Percentiles rank a stretch among this genome's conserved stretches.
Evolutionary conservation across 2,113 vertebrate species (phyloP).

Genomic region (Thamnophis sirtalis): DNA sequence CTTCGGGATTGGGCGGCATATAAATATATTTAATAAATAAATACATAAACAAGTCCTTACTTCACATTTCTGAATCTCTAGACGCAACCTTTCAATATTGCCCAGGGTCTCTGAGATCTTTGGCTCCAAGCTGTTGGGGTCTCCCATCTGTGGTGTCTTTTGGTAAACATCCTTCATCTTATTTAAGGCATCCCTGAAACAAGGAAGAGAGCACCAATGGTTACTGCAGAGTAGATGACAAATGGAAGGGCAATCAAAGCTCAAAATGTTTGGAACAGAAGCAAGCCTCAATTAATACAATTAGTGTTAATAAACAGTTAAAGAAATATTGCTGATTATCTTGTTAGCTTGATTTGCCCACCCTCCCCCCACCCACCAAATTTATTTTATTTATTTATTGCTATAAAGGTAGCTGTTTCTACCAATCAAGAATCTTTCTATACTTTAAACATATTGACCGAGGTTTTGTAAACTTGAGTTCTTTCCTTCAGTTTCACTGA

Average conservation of each 20-base stretch:
- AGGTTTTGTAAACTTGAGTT: not conserved
- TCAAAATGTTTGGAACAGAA: not conserved
- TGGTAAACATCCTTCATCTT: slow-evolving; percentile 93
- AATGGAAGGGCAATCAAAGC: not conserved
- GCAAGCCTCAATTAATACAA: not conserved
- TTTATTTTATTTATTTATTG: not conserved
- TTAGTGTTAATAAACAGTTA: not conserved
- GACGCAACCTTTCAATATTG: slow-evolving; percentile 79
- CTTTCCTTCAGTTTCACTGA: not conserved
- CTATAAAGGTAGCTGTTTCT: not conserved
- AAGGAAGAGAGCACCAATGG: not conserved
- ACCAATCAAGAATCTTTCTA: not conserved
- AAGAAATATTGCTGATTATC: not conserved
- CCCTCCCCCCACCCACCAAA: not conserved
- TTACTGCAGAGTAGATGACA: not conserved
- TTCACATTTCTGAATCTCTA: slow-evolving; percentile 84
- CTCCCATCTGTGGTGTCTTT: slow-evolving; percentile 89
- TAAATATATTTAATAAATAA: too few relatives aligned
- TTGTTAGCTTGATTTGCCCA: not conserved
- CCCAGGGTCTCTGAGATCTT: slow-evolving; percentile 80
- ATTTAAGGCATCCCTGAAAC: slow-evolving; percentile 79
- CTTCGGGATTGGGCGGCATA: too few relatives aligned
- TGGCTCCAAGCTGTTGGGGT: slow-evolving; percentile 81
- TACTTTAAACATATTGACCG: not conserved
- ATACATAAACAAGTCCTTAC: slow-evolving; percentile 66